Base-by-base conservation (phyloP, 1,140 invertebrate genomes). In the Phortica variegata region DNA sequence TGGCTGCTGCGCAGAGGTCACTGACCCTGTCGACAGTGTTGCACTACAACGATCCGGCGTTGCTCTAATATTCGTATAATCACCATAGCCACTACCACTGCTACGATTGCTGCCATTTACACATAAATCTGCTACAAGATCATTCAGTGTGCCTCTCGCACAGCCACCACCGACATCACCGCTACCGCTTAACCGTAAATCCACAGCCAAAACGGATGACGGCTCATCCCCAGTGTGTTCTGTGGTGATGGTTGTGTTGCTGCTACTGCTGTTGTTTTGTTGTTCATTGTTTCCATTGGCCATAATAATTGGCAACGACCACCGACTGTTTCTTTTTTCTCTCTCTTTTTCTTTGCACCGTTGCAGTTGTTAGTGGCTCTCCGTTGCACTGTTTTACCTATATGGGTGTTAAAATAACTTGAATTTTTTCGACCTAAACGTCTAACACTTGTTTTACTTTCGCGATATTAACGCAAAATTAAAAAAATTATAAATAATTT, bases 111-210 rank as follows among this genome's bases (percentile, higher is more conserved):
- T 49, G n/a, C 49, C 49, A 38, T 59, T 68, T 2, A 61, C 38
- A 34, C 55, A 73, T 5, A 73, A 41, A 41, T 73, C 70, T 2
- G 71, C 65, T 16, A 73, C 62, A 13, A 73, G 40, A 54, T 73
- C 71, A 34, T 65, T 73, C 1, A 73, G 29, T 34, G 44, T 43
- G 12, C 44, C 52, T 15, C 21, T 42, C 23, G 33, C 5, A 26
- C 23, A 5, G 23, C 23, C 23, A 10, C 23, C 23, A 10, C 5
- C 23, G 10, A 26, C 23, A 26, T 26, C 10, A 26, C 23, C 23
- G 23, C 23, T 26, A 26, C 23, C 10, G 10, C 23, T 26, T 10
- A 26, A 26, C 23, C n/a, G n/a, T n/a, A n/a, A n/a, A n/a, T n/a
- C n/a, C n/a, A n/a, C n/a, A n/a, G n/a, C n/a, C n/a, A n/a, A n/a